phyloP scores from a whole-genome alignment of 2,888 invertebrate species.

The Sabatieria punctata region DNA sequence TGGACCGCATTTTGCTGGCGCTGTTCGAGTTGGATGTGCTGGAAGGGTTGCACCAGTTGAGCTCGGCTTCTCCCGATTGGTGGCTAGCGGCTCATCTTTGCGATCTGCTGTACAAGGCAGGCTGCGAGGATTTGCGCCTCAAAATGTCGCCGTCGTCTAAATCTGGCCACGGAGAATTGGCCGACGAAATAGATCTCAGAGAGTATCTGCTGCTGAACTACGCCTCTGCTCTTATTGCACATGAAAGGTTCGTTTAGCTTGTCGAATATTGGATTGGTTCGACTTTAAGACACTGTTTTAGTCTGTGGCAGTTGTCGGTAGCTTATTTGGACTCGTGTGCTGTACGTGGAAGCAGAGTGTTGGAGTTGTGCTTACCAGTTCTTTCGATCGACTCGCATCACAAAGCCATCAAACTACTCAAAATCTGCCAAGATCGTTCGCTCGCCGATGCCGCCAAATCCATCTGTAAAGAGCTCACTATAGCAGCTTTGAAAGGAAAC shows the following conservation, averaged over 20 bases:
- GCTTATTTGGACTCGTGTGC: not conserved
- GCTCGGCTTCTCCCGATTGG: constrained; percentile 61
- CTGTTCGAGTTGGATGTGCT: constrained; percentile 66
- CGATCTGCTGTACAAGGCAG: constrained; percentile 63
- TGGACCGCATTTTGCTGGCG: constrained; percentile 60
- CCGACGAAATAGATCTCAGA: constrained; percentile 40
- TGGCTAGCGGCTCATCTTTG: constrained; percentile 84
- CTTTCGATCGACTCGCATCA: not conserved
- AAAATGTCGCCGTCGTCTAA: constrained; percentile 7
- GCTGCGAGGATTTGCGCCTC: constrained; percentile 31
- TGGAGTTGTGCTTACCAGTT: not conserved
- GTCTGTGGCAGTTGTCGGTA: not conserved
- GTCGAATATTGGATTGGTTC: not conserved
- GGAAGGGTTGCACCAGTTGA: constrained; percentile 55
- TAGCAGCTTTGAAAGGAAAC: not conserved
- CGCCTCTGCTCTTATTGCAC: constrained; percentile 46
- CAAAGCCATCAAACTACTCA: not conserved
- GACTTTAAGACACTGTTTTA: not conserved
- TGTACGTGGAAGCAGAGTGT: not conserved
- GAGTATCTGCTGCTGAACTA: constrained; percentile 70
- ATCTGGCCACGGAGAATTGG: constrained; percentile 2
- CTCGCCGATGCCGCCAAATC: not conserved
- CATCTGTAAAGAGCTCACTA: not conserved
- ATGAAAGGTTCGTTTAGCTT: constrained; percentile 24
- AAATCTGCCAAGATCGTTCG: not conserved